Base-by-base conservation (phyloP, 2,888 invertebrate genomes). In the Caenorhabditis auriculariae region DNA sequence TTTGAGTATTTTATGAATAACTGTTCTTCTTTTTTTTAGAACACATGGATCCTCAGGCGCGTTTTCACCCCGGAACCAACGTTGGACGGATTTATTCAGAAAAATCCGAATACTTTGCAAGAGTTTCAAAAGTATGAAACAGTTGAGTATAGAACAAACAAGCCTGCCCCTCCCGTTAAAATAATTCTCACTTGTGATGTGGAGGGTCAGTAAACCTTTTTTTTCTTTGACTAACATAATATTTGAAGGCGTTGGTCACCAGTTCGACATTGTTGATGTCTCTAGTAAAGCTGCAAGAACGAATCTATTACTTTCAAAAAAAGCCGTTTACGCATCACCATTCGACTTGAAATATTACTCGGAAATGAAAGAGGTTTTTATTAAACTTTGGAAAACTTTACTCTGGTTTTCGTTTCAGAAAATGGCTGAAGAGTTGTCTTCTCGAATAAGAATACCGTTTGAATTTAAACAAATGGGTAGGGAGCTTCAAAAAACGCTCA, bases 271-370 rank as follows among this genome's bases (percentile, higher is more conserved):
- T 1, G 72, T 79, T 26, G 67, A 68, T 24, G 73, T 79, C 6
- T 59, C 72, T 17, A 53, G 68, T 21, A 64, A 59, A 26, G 27
- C 60, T 17, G 79, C 77, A 2, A 54, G 77, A 6, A 62, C 54
- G 24, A 72, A 76, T 39, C 60, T 79, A 9, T 56, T 79, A 1
- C 66, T 73, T 6, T 58, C 69, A 0, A 59, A 54, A 49, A 77
- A 74, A 32, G 79, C 78, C 12, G 74, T 73, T 19, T 79, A 80
- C 47, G 78, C 77, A 4, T 80, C 79, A 19, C 79, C 78, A 6
- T 79, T 80, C 45, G 77, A 79, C 57, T 53, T 79, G 28, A 56
- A 76, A 46, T 77, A 79, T 50, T 79, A 78, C 58, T 75, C 68
- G 2, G 58, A 66, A 23, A 74, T 76, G 72, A 79, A 75, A 50